phyloP scores from a whole-genome alignment of 2,797 vertebrate species.

The Trematomus bernacchii region DNA sequence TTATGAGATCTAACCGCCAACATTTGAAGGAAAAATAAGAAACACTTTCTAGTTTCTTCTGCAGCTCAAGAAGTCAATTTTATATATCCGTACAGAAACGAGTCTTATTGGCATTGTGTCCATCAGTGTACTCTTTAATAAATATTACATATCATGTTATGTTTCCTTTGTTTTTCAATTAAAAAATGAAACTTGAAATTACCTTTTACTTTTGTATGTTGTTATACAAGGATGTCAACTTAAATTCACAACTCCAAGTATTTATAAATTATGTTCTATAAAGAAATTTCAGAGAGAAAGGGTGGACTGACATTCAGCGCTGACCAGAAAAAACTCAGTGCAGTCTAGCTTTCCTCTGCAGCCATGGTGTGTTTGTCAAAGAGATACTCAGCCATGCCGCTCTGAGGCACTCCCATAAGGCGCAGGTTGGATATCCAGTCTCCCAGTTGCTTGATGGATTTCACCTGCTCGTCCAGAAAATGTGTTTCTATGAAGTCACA shows the following conservation, averaged over 20 bases:
- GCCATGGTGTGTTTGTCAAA: conserved; percentile 95
- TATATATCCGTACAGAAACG: conserved; percentile 20
- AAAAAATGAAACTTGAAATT: conserved; percentile 18
- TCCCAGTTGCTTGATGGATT: conserved; percentile 91
- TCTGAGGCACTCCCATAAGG: conserved; percentile 89
- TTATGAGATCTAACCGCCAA: conserved; percentile 49
- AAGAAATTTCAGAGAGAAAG: not conserved
- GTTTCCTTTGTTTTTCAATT: conserved; percentile 46
- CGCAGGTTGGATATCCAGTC: conserved; percentile 92
- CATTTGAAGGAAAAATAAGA: conserved; percentile 28
- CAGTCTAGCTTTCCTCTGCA: conserved; percentile 65
- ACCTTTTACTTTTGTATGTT: conserved; percentile 35
- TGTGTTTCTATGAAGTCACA: conserved; percentile 95
- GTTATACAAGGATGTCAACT: conserved; percentile 13
- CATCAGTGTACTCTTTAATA: conserved; percentile 34
- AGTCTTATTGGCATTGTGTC: not conserved
- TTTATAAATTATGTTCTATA: not conserved
- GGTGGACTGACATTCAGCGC: not conserved
- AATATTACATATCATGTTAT: conserved; percentile 10
- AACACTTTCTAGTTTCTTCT: conserved; percentile 21
- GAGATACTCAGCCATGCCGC: conserved; percentile 93
- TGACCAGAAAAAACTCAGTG: not conserved
- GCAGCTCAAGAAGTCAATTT: conserved; percentile 27
- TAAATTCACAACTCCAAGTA: not conserved
- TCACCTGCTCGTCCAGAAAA: conserved; percentile 94